Conservation (phyloP, 2,888 invertebrate species). For the Taphrorychus bicolor region DNA sequence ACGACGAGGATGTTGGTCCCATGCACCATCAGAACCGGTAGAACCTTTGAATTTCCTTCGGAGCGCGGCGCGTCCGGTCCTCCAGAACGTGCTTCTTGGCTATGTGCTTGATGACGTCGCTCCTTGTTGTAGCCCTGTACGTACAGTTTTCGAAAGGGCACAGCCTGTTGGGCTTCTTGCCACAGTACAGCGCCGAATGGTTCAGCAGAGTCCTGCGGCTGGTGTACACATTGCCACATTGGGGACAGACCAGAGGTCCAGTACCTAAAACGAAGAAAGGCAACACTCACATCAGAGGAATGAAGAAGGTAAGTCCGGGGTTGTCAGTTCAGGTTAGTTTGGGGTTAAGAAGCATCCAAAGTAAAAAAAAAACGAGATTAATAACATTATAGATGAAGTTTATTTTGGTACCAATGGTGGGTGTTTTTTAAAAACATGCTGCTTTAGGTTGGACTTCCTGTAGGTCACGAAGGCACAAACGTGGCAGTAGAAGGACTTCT, state of each 20-base stretch:
- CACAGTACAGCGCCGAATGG: constrained; percentile 36
- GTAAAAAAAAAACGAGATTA: background rate
- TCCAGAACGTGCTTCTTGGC: background rate
- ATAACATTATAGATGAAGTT: background rate
- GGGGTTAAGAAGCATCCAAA: too few species aligned
- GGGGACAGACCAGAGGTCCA: constrained; percentile 25
- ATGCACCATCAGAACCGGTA: too few species aligned
- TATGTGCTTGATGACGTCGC: background rate
- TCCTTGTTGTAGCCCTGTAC: constrained; percentile 43
- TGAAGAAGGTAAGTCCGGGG: too few species aligned
- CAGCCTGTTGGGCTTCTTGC: constrained; percentile 31
- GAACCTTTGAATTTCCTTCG: too few species aligned
- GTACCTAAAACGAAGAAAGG: background rate
- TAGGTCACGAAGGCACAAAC: constrained; percentile 14
- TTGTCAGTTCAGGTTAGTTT: too few species aligned
- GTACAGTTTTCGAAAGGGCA: constrained; percentile 50
- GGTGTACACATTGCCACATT: constrained; percentile 39
- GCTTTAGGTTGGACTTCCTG: constrained; percentile 19
- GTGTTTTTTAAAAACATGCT: constrained; percentile 4
- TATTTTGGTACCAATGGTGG: background rate
- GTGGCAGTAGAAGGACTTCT: constrained; percentile 30
- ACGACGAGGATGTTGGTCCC: too few species aligned
- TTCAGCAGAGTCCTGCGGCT: constrained; percentile 27
- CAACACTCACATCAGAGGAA: too few species aligned
- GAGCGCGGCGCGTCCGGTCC: too few species aligned